phyloP scores from a whole-genome alignment of 2,113 vertebrate species.

The Hemiprocne comata region DNA sequence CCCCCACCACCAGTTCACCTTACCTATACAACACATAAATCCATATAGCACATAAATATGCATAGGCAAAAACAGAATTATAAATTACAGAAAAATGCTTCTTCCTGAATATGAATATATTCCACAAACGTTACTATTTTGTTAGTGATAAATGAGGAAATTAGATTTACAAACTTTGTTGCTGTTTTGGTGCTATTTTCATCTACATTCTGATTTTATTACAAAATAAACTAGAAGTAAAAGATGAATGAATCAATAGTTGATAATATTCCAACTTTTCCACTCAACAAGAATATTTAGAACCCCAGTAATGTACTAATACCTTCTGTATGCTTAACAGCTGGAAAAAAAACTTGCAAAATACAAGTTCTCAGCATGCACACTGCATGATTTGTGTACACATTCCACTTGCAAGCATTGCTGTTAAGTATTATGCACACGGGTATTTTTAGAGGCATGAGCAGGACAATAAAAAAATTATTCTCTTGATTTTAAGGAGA shows the following conservation, averaged over 20 bases:
- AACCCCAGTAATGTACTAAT: constrained; percentile 22
- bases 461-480: constrained; percentile 61
- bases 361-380: constrained; percentile 47
- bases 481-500: constrained; percentile 35
- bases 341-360: constrained; percentile 22
- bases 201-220: background rate
- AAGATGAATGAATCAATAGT: constrained; percentile 10
- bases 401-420: constrained; percentile 34
- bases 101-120: background rate
- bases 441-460: constrained; percentile 8
- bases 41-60: background rate
- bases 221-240: background rate
- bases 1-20: background rate
- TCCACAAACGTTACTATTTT: background rate
- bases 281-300: constrained; percentile 35
- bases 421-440: constrained; percentile 33
- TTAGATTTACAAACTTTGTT: background rate
- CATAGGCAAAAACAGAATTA: background rate
- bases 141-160: background rate
- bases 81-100: background rate
- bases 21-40: background rate
- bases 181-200: background rate
- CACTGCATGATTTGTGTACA: constrained; percentile 31
- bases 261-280: constrained; percentile 38
- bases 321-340: constrained; percentile 39